Evolutionary conservation across 1,140 invertebrate genomes (phyloP).

Genomic region (Hormaphis cornu): DNA sequence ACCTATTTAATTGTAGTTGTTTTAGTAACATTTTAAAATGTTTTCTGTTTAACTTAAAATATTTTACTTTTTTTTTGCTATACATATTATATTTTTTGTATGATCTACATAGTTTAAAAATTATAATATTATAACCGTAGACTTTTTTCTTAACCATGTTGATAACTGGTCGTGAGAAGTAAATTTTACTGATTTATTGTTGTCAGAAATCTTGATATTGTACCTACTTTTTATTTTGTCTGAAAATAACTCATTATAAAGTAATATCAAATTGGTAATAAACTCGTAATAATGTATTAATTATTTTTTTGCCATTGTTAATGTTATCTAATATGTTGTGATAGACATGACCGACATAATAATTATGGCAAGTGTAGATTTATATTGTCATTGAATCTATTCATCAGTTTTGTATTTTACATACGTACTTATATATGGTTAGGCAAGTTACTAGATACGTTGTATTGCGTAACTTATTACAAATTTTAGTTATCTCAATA

Average conservation of each 20-base stretch:
- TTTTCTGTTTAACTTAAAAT: constrained; percentile 22
- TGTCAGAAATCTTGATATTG: constrained; percentile 20
- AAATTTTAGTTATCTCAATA: too few relatives aligned
- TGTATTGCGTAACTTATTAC: too few relatives aligned
- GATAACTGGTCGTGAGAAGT: neutral
- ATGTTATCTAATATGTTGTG: neutral
- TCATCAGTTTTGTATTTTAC: too few relatives aligned
- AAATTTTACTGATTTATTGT: constrained; percentile 20
- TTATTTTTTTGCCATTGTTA: constrained; percentile 11
- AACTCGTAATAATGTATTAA: constrained; percentile 29
- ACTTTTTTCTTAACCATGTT: constrained; percentile 25
- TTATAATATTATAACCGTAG: constrained; percentile 25
- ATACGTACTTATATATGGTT: too few relatives aligned
- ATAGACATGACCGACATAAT: neutral
- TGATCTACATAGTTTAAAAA: constrained; percentile 27
- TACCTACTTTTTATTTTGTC: constrained; percentile 30
- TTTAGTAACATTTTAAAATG: constrained; percentile 23
- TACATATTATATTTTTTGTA: constrained; percentile 31
- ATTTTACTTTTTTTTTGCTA: constrained; percentile 25
- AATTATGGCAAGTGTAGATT: too few relatives aligned
- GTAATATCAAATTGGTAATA: constrained; percentile 29
- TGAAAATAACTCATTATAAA: constrained; percentile 31
- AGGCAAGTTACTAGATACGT: too few relatives aligned
- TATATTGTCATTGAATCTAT: too few relatives aligned
- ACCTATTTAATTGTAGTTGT: constrained; percentile 21